Base-by-base conservation (phyloP, 2,888 invertebrate species). In the Lottia scabra region DNA sequence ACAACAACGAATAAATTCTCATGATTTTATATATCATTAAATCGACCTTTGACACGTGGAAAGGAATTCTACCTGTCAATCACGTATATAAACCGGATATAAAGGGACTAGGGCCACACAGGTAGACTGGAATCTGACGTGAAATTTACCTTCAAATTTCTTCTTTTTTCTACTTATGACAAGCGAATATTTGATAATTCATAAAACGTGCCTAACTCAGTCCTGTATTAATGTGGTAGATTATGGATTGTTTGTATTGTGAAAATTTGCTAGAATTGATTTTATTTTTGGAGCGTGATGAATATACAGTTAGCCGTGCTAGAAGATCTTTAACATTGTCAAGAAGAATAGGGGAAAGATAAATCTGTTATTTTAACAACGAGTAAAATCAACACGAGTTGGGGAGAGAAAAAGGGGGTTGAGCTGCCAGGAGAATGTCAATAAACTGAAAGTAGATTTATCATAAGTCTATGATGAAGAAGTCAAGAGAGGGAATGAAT, bases 201-300 rank as follows among this genome's bases (percentile, higher is more conserved):
- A 26, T 43, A 56, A 45, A 65, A 70, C 70, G 70, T 70, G 70
- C 65, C 19, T 65, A 64, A 65, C 65, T 62, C 56, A 70, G 66
- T 70, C 43, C 27, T 65, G 43, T 12, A 56, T 65, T 43, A 65
- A 65, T 70, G 48, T 43, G 66, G 26, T 43, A 43, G 70, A 65
- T 70, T 70, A 66, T 15, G 66, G 62, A 38, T 56, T 70, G 70
- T 70, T 70, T 70, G 70, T 65, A 38, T 70, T 70, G 70, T 62
- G 56, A 70, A 66, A 70, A 70, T 66, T 70, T 62, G 65, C 56
- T 62, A 70, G 65, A 70, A 70, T 66, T 70, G 70, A 70, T 70
- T 65, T 70, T 66, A 70, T 66, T 43, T 65, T 48, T 56, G 26
- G 62, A 65, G 66, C 70, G 70, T 70, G 70, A 65, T 56, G 26